A percentile compares a stretch with the other conserved stretches of the same genome.
These are phyloP conservation scores for Trimorus sp. DNA, from an alignment of 2,888 invertebrate genomes.

Conservation along the genomic window DNA sequence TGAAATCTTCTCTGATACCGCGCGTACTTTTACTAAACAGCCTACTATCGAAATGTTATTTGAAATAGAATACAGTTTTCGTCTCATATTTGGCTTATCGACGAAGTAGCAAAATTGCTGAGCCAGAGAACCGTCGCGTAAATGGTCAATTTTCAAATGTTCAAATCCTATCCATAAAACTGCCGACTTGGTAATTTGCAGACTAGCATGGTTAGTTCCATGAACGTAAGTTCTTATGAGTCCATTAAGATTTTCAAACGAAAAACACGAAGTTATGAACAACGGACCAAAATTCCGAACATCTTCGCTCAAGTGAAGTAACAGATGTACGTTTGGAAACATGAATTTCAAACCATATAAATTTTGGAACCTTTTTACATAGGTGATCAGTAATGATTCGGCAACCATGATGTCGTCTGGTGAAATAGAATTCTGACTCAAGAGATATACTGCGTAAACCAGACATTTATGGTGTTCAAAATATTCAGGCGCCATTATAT, in stretches of 20 bases:
- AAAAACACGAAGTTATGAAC: not conserved
- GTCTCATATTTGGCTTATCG: too few relatives aligned
- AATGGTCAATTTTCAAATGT: not conserved
- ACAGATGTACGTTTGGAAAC: slow-evolving; percentile 7
- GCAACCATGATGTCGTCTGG: not conserved
- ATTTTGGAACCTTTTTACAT: slow-evolving; percentile 56
- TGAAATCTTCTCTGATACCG: too few relatives aligned
- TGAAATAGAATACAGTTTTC: too few relatives aligned
- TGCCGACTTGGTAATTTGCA: slow-evolving; percentile 6
- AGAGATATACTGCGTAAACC: not conserved
- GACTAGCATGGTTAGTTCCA: slow-evolving; percentile 1
- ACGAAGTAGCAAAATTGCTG: too few relatives aligned
- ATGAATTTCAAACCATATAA: slow-evolving; percentile 57
- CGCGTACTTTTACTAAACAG: too few relatives aligned
- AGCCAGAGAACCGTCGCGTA: too few relatives aligned
- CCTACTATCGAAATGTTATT: too few relatives aligned
- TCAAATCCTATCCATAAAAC: not conserved
- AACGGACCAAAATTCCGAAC: not conserved
- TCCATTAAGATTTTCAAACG: slow-evolving; percentile 7
- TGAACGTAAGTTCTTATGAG: slow-evolving; percentile 2
- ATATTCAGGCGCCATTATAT: slow-evolving; percentile 58
- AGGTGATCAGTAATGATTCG: slow-evolving; percentile 35
- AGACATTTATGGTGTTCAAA: slow-evolving; percentile 52
- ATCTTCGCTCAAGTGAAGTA: not conserved
- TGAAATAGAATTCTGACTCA: slow-evolving; percentile 14